A percentile compares a stretch with the other conserved stretches of the same genome.
phyloP scores from a whole-genome alignment of 2,797 vertebrate species.

The Trachops cirrhosus region DNA sequence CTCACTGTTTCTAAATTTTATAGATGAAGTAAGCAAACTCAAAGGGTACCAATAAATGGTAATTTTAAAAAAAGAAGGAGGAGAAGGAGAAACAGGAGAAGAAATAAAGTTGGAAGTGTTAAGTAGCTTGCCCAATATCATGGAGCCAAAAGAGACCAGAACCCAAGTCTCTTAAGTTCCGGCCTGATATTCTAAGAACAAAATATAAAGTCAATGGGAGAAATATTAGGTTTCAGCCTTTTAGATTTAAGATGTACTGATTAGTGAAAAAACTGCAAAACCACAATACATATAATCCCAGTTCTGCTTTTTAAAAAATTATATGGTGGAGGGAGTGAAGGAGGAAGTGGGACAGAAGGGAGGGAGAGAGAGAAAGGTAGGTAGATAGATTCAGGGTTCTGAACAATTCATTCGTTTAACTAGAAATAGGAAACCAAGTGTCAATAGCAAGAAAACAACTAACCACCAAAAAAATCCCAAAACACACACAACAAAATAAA shows the following conservation, averaged over 20 bases:
- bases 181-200: neutral
- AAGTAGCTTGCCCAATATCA: neutral
- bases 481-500: conserved; percentile 25
- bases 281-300: neutral
- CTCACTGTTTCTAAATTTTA: neutral
- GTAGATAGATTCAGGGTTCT: neutral
- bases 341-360: too few species aligned
- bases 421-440: neutral
- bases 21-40: neutral
- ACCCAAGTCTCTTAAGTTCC: neutral
- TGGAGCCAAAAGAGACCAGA: neutral
- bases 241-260: neutral
- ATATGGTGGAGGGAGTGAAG: neutral
- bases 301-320: neutral
- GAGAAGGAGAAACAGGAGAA: too few species aligned
- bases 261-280: neutral
- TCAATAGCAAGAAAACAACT: neutral
- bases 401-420: neutral
- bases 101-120: neutral
- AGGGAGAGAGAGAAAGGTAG: neutral
- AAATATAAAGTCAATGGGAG: neutral
- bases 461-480: neutral
- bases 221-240: neutral
- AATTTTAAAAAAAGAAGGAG: neutral
- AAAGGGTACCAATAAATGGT: neutral